Evolutionary conservation across 2,113 vertebrate genomes (phyloP), one percentile per base, ranked within the genome.

Genomic region (Heteronetta atricapilla): DNA sequence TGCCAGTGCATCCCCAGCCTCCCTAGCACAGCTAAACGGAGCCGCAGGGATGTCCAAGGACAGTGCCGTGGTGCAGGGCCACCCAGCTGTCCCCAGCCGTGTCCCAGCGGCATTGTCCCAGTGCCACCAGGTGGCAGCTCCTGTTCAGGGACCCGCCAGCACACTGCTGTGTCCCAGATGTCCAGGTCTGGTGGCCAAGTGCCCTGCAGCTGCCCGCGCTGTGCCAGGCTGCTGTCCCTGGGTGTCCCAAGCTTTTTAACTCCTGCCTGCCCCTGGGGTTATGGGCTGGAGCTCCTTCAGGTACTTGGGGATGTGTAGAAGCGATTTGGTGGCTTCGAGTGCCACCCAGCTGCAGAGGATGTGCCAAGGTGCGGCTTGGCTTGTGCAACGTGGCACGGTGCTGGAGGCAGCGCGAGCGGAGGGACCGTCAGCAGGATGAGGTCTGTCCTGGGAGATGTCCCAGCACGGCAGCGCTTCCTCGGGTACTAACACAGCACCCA

Each of bases 51-150:
- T 48, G 67, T 6, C 67, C 17, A 4, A 50, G 67, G 31, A 11
- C 8, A 3, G 26, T 79, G 48, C 48, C 59, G 1, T 3, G 13
- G 26, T 29, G 17, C 70, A 14, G 38, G 67, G 34, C 36, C 70
- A 18, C 52, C 42, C n/a, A 10, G 4, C 29, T 21, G 50, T 86
- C 60, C 60, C 21, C 25, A 33, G 20, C 34, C 58, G 21, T 62
- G 22, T 36, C n/a, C 40, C 46, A 1, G 0, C 53, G 42, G 25
- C 15, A 23, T 33, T 81, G 92, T 81, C 60, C 92, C 76, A 12
- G 73, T 75, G 88, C 86, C 90, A 88, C 21, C 79, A 93, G 95
- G 72, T 95, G 94, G 92, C 96, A 95, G 94, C 76, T 92, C 6
- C 83, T 55, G 10, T 73, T 76, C 72, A 31, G 64, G 70, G 68